Percentiles rank a stretch among this genome's conserved stretches.
Conservation (phyloP, 1,140 invertebrate genomes). For the Eupeodes corollae region DNA sequence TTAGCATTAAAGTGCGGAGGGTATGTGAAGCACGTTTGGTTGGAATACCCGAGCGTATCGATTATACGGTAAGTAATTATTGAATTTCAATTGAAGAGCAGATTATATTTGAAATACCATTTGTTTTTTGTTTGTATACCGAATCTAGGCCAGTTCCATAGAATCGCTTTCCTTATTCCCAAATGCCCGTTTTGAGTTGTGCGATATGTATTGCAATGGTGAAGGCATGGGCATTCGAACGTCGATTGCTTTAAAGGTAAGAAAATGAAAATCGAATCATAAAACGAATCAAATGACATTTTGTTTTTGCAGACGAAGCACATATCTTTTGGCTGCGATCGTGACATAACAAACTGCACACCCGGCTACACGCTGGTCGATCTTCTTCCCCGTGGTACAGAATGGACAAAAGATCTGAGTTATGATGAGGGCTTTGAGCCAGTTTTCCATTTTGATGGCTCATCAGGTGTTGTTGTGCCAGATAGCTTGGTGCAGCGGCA, state of each 20-base stretch:
- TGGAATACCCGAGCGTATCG: conserved; percentile 78
- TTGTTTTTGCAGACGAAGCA: conserved; percentile 27
- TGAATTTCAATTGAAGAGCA: background rate
- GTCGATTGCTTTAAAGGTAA: conserved; percentile 28
- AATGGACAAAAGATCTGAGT: conserved; percentile 79
- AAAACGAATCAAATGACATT: background rate
- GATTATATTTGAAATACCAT: background rate
- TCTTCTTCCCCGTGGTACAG: conserved; percentile 68
- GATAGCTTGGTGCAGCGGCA: conserved; percentile 46
- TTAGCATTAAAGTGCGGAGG: conserved; percentile 75
- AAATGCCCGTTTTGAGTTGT: conserved; percentile 73
- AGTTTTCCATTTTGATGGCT: conserved; percentile 90
- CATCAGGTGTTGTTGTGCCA: conserved; percentile 75
- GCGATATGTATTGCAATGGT: conserved; percentile 67
- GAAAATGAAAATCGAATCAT: background rate
- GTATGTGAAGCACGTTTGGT: conserved; percentile 31
- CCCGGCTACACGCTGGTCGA: conserved; percentile 46
- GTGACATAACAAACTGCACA: conserved; percentile 39
- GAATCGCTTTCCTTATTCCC: conserved; percentile 58
- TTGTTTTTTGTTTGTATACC: background rate
- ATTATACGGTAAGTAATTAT: conserved; percentile 68
- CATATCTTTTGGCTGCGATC: conserved; percentile 36
- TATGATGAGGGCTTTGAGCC: conserved; percentile 87
- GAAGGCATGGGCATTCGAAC: conserved; percentile 35
- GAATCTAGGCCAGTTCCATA: conserved; percentile 20